Conservation (phyloP, 2,888 invertebrate genomes). For the Archips crataeganus region DNA sequence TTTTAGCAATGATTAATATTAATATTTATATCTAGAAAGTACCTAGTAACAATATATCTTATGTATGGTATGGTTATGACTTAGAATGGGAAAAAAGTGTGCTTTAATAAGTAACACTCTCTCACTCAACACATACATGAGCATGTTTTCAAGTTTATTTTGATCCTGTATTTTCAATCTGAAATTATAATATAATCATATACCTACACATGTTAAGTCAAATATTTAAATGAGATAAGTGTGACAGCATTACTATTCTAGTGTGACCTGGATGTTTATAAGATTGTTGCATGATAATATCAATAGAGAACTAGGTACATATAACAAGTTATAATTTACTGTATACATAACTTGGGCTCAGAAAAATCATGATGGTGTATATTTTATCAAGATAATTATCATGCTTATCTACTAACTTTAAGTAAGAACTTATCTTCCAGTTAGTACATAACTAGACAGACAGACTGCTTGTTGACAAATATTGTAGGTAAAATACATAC, state of each 20-base stretch:
- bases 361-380: neutral
- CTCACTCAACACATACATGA: neutral
- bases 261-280: neutral
- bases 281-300: neutral
- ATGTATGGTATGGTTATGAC: too few species aligned
- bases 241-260: neutral
- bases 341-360: neutral
- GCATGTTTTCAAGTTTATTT: neutral
- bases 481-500: neutral
- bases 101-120: neutral
- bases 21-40: too few species aligned
- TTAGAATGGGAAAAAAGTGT: neutral
- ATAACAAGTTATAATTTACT: too few species aligned
- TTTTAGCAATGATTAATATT: too few species aligned
- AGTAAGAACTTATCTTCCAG: too few species aligned
- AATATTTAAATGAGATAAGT: constrained; percentile 2
- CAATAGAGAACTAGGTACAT: neutral
- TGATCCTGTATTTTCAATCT: neutral
- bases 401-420: neutral
- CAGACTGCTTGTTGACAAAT: neutral
- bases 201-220: neutral
- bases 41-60: too few species aligned
- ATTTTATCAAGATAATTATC: neutral
- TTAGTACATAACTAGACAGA: neutral
- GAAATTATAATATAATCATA: neutral